Evolutionary conservation across 2,888 invertebrate species (phyloP).

Genomic region (Megastigmus dorsalis): DNA sequence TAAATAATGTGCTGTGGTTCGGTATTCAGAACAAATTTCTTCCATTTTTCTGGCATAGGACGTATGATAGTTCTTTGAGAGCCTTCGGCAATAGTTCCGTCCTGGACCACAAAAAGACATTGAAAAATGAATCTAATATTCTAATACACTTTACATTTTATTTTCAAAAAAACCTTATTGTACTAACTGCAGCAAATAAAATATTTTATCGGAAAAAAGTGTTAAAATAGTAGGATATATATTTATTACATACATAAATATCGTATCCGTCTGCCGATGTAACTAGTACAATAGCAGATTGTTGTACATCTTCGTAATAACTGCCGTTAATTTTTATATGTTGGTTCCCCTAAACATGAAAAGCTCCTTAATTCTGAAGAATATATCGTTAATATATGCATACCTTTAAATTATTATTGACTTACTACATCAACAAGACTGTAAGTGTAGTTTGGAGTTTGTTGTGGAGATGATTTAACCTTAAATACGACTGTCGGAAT

Average conservation of each 20-base stretch:
- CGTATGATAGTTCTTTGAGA: constrained; percentile 1
- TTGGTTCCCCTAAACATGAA: too few relatives aligned
- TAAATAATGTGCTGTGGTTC: too few relatives aligned
- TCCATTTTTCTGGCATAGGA: constrained; percentile 24
- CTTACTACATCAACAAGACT: too few relatives aligned
- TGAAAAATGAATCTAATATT: background rate
- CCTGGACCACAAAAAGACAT: background rate
- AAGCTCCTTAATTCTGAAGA: too few relatives aligned
- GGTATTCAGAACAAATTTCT: background rate
- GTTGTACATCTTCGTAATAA: constrained; percentile 14
- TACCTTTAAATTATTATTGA: too few relatives aligned
- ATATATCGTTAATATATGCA: too few relatives aligned
- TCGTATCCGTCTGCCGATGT: background rate
- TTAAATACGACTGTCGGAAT: background rate
- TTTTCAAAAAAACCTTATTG: too few relatives aligned
- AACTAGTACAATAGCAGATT: constrained; percentile 1
- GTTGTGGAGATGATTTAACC: background rate
- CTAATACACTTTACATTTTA: too few relatives aligned
- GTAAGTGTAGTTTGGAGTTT: background rate
- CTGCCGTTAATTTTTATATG: too few relatives aligned
- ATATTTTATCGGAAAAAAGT: too few relatives aligned
- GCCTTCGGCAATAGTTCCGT: constrained; percentile 29
- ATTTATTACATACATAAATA: constrained; percentile 26
- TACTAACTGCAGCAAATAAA: background rate
- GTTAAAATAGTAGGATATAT: too few relatives aligned